Evolutionary conservation across 2,888 invertebrate species (phyloP).

Genomic region (Nemotelus pantherinus): DNA sequence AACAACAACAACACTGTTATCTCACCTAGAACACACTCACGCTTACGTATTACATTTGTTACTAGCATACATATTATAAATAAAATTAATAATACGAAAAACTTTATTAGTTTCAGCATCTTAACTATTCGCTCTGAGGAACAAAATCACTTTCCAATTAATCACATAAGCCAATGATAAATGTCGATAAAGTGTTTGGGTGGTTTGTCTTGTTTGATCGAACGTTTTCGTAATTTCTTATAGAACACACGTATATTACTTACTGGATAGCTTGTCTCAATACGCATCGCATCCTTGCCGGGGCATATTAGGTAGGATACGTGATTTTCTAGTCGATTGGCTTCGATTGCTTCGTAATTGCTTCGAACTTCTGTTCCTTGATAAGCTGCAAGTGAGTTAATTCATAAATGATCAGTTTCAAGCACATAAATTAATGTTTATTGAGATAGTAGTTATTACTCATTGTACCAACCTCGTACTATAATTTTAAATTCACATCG

Average conservation of each 20-base stretch:
- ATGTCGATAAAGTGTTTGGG: constrained; percentile 53
- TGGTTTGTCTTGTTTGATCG: constrained; percentile 40
- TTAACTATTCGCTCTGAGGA: neutral
- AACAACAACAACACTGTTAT: too few relatives aligned
- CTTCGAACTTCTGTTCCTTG: constrained; percentile 5
- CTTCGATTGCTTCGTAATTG: constrained; percentile 40
- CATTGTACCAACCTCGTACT: constrained; percentile 67
- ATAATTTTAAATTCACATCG: constrained; percentile 73
- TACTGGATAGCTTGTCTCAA: constrained; percentile 61
- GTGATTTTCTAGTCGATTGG: constrained; percentile 53
- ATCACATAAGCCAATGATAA: constrained; percentile 52
- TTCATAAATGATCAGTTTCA: neutral
- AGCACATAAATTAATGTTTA: neutral
- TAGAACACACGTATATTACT: constrained; percentile 56
- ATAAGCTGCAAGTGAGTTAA: constrained; percentile 8
- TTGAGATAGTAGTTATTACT: neutral
- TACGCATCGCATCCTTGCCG: constrained; percentile 59
- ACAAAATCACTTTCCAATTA: constrained; percentile 27
- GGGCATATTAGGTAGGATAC: constrained; percentile 63
- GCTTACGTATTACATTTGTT: neutral
- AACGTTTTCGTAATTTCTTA: constrained; percentile 46
- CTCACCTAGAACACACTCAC: neutral
- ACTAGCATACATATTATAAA: neutral
- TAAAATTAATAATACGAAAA: neutral
- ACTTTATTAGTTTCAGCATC: neutral